Percentiles rank a stretch among this genome's conserved stretches.
Evolutionary conservation across 2,888 invertebrate species (phyloP).

Genomic region (Gandaritis pyraliata): DNA sequence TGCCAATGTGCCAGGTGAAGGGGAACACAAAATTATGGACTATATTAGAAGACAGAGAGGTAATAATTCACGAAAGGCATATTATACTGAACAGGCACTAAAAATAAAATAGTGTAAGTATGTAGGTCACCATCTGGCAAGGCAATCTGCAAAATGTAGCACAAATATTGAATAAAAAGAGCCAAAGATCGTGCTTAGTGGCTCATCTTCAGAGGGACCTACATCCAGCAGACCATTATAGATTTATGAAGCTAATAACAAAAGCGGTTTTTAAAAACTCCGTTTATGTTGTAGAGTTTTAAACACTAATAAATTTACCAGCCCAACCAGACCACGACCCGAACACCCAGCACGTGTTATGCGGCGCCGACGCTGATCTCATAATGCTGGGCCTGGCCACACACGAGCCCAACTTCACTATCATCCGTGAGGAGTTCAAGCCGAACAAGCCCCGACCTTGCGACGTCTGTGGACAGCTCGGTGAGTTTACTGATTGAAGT

Average conservation of each 20-base stretch:
- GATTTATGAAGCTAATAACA: too few relatives aligned
- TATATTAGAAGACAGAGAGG: slow-evolving; percentile 97
- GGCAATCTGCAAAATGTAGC: too few relatives aligned
- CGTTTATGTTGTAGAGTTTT: too few relatives aligned
- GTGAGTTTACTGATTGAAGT: slow-evolving; percentile 59
- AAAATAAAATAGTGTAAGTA: too few relatives aligned
- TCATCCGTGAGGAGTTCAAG: slow-evolving; percentile 99
- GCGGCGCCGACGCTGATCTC: slow-evolving; percentile 99
- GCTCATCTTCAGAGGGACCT: too few relatives aligned
- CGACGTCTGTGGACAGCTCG: slow-evolving; percentile 95
- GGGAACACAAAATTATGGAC: slow-evolving; percentile 99
- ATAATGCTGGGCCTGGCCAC: slow-evolving; percentile 99
- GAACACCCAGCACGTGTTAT: slow-evolving; percentile 98
- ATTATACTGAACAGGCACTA: too few relatives aligned
- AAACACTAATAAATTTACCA: slow-evolving; percentile 46
- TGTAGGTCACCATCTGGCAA: too few relatives aligned
- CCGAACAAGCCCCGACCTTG: slow-evolving; percentile 98
- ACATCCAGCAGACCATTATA: too few relatives aligned
- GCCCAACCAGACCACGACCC: slow-evolving; percentile 98
- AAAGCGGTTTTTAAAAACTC: too few relatives aligned
- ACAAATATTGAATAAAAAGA: too few relatives aligned
- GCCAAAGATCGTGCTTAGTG: too few relatives aligned
- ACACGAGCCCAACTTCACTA: slow-evolving; percentile 99
- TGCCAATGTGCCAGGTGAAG: slow-evolving; percentile 98
- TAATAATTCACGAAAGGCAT: slow-evolving; percentile 55